These are phyloP conservation scores for Sphaerodactylus townsendi DNA, from an alignment of 2,113 vertebrate genomes.

Conservation along the genomic window DNA sequence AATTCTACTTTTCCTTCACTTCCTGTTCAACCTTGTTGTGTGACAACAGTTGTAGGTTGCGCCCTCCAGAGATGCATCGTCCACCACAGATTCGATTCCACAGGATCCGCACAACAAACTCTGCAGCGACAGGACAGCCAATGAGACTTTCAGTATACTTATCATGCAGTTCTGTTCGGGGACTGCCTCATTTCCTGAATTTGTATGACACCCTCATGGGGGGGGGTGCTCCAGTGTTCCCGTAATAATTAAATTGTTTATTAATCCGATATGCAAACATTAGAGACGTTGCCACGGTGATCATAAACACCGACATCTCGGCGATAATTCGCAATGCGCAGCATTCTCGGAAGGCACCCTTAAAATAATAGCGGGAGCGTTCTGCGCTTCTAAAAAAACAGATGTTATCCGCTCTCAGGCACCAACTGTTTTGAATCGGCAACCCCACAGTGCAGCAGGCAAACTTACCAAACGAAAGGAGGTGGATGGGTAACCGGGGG, in stretches of 20 bases:
- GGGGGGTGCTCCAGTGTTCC: neutral
- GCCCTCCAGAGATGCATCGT: neutral
- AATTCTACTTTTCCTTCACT: neutral
- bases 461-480: no score
- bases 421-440: neutral
- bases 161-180: neutral
- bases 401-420: neutral
- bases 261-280: neutral
- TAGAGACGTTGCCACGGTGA: neutral
- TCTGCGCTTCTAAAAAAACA: neutral
- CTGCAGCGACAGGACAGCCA: rapidly evolving
- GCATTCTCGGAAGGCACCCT: neutral
- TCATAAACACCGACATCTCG: neutral
- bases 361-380: neutral
- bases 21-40: conserved; percentile 13
- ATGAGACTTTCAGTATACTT: neutral
- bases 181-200: neutral
- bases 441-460: neutral
- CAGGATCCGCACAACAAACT: neutral
- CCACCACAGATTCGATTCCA: rapidly evolving
- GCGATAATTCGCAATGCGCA: neutral
- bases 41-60: conserved; percentile 22
- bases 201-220: rapidly evolving
- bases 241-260: neutral
- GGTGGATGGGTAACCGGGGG: no score